Percentiles rank a stretch among this genome's conserved stretches.
Conservation (phyloP, 2,888 invertebrate genomes). For the Actias luna region DNA sequence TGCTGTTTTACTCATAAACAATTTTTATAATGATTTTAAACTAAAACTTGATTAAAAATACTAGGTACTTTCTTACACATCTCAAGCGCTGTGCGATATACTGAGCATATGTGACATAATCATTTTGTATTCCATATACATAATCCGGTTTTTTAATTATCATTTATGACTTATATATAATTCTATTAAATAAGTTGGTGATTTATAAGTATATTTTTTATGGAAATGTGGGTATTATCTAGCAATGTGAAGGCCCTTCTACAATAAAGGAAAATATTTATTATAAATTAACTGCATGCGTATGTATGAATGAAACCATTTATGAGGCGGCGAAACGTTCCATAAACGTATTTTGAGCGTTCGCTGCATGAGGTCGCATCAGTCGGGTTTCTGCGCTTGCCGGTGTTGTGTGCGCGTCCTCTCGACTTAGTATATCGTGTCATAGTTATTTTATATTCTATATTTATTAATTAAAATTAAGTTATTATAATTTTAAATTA, state of each 20-base stretch:
- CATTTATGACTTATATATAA: background rate
- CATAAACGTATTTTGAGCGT: conserved; percentile 52
- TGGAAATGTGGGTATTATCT: background rate
- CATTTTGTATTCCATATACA: too few species aligned
- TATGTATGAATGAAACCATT: conserved; percentile 46
- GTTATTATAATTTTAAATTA: conserved; percentile 33
- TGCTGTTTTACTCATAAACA: too few species aligned
- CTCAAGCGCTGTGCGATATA: too few species aligned
- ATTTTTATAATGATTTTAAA: too few species aligned
- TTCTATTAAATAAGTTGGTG: background rate
- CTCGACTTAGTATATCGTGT: conserved; percentile 65
- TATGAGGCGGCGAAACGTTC: conserved; percentile 48
- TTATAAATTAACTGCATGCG: conserved; percentile 19
- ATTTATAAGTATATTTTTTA: background rate
- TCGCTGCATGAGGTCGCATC: conserved; percentile 55
- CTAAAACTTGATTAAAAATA: too few species aligned
- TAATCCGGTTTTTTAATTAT: background rate
- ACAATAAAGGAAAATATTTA: conserved; percentile 12
- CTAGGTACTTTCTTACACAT: too few species aligned
- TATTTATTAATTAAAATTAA: conserved; percentile 47
- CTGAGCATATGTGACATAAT: too few species aligned
- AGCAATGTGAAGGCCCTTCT: background rate
- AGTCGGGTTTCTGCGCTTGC: conserved; percentile 80
- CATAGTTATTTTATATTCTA: conserved; percentile 49
- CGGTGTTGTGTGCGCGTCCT: conserved; percentile 59